Evolutionary conservation across 2,797 vertebrate species (phyloP).

Genomic region (Enteromius fasciolatus): DNA sequence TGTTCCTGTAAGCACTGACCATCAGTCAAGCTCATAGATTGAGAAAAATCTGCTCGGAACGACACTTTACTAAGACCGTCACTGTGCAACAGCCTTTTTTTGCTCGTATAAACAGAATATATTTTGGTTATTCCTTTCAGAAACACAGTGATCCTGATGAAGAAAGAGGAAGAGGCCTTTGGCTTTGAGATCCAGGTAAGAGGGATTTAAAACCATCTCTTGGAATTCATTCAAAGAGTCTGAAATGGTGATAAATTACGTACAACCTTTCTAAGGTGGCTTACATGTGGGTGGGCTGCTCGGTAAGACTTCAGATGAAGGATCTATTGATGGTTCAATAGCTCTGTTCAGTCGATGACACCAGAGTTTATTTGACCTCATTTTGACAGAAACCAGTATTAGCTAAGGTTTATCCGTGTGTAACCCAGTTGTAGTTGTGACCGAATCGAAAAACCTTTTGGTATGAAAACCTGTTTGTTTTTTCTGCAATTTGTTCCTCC

Average conservation of each 20-base stretch:
- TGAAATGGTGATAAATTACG: neutral
- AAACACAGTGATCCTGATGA: constrained; percentile 88
- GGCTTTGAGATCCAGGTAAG: constrained; percentile 98
- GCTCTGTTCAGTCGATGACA: neutral
- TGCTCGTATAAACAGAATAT: constrained; percentile 21
- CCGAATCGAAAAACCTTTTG: neutral
- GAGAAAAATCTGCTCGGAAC: neutral
- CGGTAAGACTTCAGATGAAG: neutral
- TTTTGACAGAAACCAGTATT: neutral
- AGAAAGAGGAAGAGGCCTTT: constrained; percentile 86
- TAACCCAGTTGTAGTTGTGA: neutral
- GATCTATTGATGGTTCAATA: neutral
- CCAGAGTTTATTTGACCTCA: constrained; percentile 11
- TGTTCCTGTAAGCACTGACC: constrained; percentile 18
- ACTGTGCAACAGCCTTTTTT: neutral
- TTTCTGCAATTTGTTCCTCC: neutral
- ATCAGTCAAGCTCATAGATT: neutral
- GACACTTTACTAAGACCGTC: neutral
- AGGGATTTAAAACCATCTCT: neutral
- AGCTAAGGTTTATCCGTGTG: neutral
- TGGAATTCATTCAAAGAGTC: neutral
- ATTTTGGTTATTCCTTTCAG: constrained; percentile 70
- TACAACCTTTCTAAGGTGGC: neutral
- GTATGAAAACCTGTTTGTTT: neutral
- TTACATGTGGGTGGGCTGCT: neutral